Evolutionary conservation across 2,888 invertebrate species (phyloP).

Genomic region (Villa cingulata): DNA sequence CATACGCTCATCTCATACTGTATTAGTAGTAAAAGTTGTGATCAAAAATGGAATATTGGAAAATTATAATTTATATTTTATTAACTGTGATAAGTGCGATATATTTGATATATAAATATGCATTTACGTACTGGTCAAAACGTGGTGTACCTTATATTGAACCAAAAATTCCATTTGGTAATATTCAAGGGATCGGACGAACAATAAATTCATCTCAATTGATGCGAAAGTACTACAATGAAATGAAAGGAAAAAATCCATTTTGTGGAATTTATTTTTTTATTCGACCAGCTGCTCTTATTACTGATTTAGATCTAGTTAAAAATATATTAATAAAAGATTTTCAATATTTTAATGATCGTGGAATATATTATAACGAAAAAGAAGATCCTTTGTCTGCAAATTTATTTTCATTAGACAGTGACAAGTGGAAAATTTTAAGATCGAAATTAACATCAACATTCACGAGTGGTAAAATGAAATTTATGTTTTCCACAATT

Average conservation of each 20-base stretch:
- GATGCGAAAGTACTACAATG: constrained; percentile 6
- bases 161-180: constrained; percentile 20
- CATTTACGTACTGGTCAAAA: constrained; percentile 17
- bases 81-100: neutral
- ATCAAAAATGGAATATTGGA: neutral
- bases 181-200: constrained; percentile 12
- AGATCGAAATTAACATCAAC: constrained; percentile 31
- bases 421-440: constrained; percentile 31
- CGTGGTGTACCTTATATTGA: constrained; percentile 19
- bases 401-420: constrained; percentile 22
- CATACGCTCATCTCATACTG: neutral
- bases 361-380: constrained; percentile 20
- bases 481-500: constrained; percentile 27
- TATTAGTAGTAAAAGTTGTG: too few species aligned
- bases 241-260: constrained; percentile 8
- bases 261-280: constrained; percentile 13
- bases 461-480: constrained; percentile 35
- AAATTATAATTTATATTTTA: neutral
- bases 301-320: constrained; percentile 19
- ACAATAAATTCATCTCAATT: constrained; percentile 4
- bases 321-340: constrained; percentile 22
- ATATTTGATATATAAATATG: neutral
- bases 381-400: constrained; percentile 22
- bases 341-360: constrained; percentile 22
- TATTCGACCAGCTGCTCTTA: constrained; percentile 8